Conservation (phyloP, 1,140 invertebrate genomes). For the Dinothrombium tinctorium region DNA sequence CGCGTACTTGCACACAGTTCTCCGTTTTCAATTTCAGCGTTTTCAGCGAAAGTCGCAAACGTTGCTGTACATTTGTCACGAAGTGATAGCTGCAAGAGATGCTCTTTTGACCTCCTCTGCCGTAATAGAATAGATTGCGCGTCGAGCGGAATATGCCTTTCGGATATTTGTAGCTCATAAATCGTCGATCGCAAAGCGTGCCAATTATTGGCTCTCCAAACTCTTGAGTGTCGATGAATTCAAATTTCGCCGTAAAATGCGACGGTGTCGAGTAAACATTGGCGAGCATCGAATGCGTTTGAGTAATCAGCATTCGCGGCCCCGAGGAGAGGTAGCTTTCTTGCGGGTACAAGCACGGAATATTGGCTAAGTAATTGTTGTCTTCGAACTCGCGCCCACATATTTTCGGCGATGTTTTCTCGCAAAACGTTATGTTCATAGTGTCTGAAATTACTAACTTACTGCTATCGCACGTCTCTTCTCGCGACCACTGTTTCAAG, state of each 20-base stretch:
- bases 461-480: constrained; percentile 14
- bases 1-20: constrained; percentile 7
- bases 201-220: constrained; percentile 7
- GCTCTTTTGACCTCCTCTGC: constrained; percentile 14
- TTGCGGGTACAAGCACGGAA: constrained; percentile 15
- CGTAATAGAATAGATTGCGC: constrained; percentile 15
- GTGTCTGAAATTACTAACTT: constrained; percentile 14
- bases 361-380: constrained; percentile 12
- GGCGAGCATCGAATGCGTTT: constrained; percentile 11
- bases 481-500: constrained; percentile 13
- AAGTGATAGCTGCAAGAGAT: constrained; percentile 14
- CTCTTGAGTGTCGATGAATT: constrained; percentile 14
- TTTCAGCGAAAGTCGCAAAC: constrained; percentile 8
- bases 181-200: constrained; percentile 14
- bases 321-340: constrained; percentile 16
- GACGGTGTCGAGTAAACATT: constrained; percentile 6
- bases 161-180: constrained; percentile 4
- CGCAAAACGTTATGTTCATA: constrained; percentile 13
- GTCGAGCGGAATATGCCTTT: constrained; percentile 9
- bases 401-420: constrained; percentile 15
- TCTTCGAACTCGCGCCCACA: constrained; percentile 15
- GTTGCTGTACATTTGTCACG: constrained; percentile 6
- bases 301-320: constrained; percentile 12
- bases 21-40: constrained; percentile 7
- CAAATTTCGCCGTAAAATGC: constrained; percentile 14